Evolutionary conservation across 1,140 invertebrate species (phyloP).

Genomic region (Zaprionus gabonicus): DNA sequence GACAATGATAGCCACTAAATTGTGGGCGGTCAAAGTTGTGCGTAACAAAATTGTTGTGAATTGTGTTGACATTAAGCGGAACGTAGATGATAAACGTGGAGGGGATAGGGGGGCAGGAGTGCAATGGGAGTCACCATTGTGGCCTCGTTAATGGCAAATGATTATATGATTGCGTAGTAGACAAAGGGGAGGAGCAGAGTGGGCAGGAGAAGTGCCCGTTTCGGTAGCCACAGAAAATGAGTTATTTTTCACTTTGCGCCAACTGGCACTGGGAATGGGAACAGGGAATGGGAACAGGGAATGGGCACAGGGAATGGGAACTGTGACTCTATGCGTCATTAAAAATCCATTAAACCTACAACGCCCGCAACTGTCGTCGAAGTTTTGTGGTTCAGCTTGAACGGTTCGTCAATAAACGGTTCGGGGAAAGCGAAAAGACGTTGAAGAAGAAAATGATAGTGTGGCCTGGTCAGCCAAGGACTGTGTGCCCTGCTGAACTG

Average conservation of each 20-base stretch:
- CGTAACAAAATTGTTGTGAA: conserved; percentile 71
- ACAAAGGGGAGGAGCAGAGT: conserved; percentile 2
- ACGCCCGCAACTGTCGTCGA: conserved; percentile 51
- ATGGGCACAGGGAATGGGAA: conserved; percentile 59
- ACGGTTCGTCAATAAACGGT: conserved; percentile 20
- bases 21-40: conserved; percentile 71
- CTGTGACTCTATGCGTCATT: conserved; percentile 66
- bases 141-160: conserved; percentile 20
- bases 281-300: conserved; percentile 11
- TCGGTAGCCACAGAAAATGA: conserved; percentile 45
- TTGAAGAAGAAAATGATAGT: conserved; percentile 21
- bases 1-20: conserved; percentile 51
- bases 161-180: conserved; percentile 54
- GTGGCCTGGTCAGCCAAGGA: conserved; percentile 11
- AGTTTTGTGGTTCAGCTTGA: conserved; percentile 26
- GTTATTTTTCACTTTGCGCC: conserved; percentile 68
- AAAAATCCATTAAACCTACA: conserved; percentile 68
- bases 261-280: neutral
- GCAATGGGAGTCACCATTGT: conserved; percentile 2
- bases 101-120: neutral
- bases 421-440: conserved; percentile 8
- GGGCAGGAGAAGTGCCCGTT: neutral
- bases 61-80: conserved; percentile 68
- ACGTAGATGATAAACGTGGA: neutral
- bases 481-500: neutral